Conservation (phyloP, 2,113 vertebrate species). For the Odontesthes bonariensis region DNA sequence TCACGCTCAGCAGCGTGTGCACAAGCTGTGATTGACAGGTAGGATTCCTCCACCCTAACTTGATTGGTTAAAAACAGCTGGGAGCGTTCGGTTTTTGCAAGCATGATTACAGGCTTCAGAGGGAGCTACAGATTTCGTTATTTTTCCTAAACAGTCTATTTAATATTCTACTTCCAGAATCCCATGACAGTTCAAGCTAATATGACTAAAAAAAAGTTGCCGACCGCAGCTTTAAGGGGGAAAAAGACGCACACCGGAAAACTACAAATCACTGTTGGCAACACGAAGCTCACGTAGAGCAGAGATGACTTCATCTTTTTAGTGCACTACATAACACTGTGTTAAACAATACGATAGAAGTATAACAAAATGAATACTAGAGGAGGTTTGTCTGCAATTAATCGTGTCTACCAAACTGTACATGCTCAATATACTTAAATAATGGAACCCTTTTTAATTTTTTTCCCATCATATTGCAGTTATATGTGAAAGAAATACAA, state of each 20-base stretch:
- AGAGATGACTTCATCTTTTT: constrained; percentile 70
- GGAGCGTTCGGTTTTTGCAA: no score
- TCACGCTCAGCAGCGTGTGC: no score
- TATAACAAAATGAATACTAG: constrained; percentile 66
- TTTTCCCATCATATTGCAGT: constrained; percentile 57
- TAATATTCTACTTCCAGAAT: no score
- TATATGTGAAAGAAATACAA: constrained; percentile 62
- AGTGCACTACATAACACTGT: constrained; percentile 77
- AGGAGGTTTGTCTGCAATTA: constrained; percentile 65
- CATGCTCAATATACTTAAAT: constrained; percentile 75
- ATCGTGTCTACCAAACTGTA: constrained; percentile 70
- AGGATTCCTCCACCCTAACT: no score
- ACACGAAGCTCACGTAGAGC: constrained; percentile 50
- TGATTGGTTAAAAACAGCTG: no score
- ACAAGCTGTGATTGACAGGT: no score
- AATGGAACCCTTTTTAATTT: constrained; percentile 33
- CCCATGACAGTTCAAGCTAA: no score
- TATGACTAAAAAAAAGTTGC: no score
- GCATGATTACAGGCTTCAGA: no score
- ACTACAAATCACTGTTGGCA: constrained; percentile 61
- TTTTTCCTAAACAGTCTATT: no score
- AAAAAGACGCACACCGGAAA: constrained; percentile 51
- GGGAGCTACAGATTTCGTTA: no score
- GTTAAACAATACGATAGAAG: constrained; percentile 69
- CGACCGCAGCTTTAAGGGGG: constrained; percentile 16